Evolutionary conservation across 2,113 vertebrate genomes (phyloP), one percentile per base, ranked within the genome.

Genomic region (Sander vitreus): DNA sequence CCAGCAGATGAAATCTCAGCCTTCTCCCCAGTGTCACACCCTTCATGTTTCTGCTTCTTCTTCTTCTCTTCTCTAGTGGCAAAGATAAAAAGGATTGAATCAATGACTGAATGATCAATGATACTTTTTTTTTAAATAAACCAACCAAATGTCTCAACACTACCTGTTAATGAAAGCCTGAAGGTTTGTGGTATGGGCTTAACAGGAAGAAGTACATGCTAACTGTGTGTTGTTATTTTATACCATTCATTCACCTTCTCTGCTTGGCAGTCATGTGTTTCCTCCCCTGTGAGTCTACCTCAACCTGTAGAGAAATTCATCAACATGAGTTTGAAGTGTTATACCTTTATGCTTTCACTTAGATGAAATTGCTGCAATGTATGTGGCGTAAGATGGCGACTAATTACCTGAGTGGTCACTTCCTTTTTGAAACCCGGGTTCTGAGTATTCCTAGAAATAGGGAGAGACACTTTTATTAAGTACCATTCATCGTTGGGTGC

Each of bases 261-360:
- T 99, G 96, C 90, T 97, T 99, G 84, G 97, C 97, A 51, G 97
- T 97, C 84, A 98, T 93, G 82, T 98, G 97, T 89, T 98, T 97
- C 54, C 92, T 95, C 39, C 94, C 95, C 60, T 96, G 96, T 69
- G 91, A 78, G 70, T 96, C 96, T 57, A 70, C 77, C 6, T 96
- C 96, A 50, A 58, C 78, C 98, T 99, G 80, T 65, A 76, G 21
- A 70, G 59, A 13, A 69, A 78, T 13, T 0, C 47, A 70, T 50
- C 30, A 16, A 43, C n/a, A 58, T n/a, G 2, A 53, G 6, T 6
- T 48, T 19, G 18, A 58, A 60, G 15, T n/a, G 4, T 15, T 60
- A 36, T 5, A 15, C 19, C 18, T 68, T 45, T 39, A 16, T 12
- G 23, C 45, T 9, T 55, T 78, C 5, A 63, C 39, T 70, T 50